Evolutionary conservation across 2,797 vertebrate genomes (phyloP).

Genomic region (Eremophila alpestris): DNA sequence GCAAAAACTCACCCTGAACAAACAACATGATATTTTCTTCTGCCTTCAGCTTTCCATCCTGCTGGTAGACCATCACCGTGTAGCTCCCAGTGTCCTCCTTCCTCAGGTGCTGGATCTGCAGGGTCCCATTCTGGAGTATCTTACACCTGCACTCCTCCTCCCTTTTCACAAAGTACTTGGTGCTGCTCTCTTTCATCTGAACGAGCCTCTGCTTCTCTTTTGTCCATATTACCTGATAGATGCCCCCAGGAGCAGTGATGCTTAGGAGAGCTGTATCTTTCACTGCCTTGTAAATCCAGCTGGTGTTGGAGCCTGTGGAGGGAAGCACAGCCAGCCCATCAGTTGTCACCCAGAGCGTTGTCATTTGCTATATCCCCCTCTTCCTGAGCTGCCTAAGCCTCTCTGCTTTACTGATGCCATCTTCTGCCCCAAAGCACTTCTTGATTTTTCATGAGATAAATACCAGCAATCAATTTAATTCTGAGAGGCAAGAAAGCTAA

Average conservation of each 20-base stretch:
- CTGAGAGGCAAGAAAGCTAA: not conserved
- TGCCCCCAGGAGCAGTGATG: fast-evolving
- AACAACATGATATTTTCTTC: not conserved
- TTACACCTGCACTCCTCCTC: not conserved
- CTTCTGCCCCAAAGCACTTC: not conserved
- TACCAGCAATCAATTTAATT: not conserved
- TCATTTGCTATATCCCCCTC: not conserved
- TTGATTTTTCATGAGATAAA: not conserved
- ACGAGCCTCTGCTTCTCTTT: not conserved
- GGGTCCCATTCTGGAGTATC: not conserved
- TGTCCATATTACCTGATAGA: not conserved
- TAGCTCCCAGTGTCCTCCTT: constrained; percentile 25
- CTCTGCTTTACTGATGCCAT: not conserved
- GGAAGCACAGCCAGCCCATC: not conserved
- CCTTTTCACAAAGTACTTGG: not conserved
- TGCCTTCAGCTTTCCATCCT: not conserved
- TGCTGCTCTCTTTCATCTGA: fast-evolving
- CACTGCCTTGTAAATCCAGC: not conserved
- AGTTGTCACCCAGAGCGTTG: not conserved
- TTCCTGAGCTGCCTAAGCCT: not conserved
- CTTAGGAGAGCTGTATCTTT: not conserved
- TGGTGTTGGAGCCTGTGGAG: not conserved
- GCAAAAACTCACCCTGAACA: constrained; percentile 27
- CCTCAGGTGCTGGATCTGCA: not conserved
- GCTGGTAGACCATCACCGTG: fast-evolving